Evolutionary conservation across 1,140 invertebrate species (phyloP).

Genomic region (Zaprionus ghesquierei): DNA sequence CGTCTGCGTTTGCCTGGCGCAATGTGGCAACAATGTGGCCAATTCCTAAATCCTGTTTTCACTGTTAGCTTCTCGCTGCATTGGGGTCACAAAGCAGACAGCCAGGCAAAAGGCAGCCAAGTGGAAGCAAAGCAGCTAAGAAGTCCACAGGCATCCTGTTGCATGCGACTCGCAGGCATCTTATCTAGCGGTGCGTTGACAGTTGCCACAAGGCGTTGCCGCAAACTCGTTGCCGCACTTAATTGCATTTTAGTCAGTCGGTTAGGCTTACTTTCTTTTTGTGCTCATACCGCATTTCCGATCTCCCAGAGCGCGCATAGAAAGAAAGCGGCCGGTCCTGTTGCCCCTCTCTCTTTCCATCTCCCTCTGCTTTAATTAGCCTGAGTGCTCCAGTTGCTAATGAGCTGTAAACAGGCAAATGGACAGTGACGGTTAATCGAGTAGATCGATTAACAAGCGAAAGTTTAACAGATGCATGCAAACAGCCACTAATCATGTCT

Average conservation of each 20-base stretch:
- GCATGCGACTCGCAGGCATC: not conserved
- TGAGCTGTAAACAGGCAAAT: constrained; percentile 48
- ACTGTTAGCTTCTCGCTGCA: constrained; percentile 66
- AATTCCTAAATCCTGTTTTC: constrained; percentile 74
- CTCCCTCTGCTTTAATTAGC: constrained; percentile 50
- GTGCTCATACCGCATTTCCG: constrained; percentile 52
- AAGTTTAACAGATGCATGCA: constrained; percentile 63
- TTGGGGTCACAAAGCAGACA: constrained; percentile 61
- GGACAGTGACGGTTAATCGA: constrained; percentile 5
- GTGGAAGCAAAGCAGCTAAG: too few relatives aligned
- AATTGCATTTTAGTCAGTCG: constrained; percentile 73
- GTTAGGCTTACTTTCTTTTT: constrained; percentile 74
- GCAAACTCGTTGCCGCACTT: constrained; percentile 56
- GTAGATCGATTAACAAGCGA: constrained; percentile 47
- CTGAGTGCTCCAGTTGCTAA: constrained; percentile 72
- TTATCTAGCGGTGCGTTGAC: constrained; percentile 68
- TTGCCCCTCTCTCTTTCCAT: constrained; percentile 13
- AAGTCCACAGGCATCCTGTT: constrained; percentile 7
- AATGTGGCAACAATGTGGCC: constrained; percentile 24
- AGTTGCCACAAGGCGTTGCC: constrained; percentile 36
- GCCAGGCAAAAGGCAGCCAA: not conserved
- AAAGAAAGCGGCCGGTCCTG: constrained; percentile 79
- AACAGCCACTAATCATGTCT: constrained; percentile 28
- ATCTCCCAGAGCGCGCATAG: constrained; percentile 66
- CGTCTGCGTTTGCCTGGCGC: constrained; percentile 6